Evolutionary conservation across 2,888 invertebrate species (phyloP).

Genomic region (Gasteruption jaculator): DNA sequence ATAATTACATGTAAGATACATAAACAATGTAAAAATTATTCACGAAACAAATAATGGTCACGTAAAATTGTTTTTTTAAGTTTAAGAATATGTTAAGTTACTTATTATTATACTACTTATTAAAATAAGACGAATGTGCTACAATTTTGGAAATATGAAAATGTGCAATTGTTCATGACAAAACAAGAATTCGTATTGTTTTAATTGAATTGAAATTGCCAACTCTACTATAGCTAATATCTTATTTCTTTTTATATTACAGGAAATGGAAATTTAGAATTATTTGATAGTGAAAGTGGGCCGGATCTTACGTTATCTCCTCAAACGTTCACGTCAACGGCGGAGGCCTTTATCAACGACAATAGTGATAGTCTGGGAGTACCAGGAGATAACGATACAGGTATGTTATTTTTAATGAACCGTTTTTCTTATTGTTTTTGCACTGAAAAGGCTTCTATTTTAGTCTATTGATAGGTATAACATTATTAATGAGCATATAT

Average conservation of each 20-base stretch:
- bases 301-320: conserved; percentile 62
- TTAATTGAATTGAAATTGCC: conserved; percentile 2
- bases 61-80: too few species aligned
- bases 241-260: conserved; percentile 23
- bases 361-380: conserved; percentile 62
- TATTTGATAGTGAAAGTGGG: conserved; percentile 60
- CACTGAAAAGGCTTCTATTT: too few species aligned
- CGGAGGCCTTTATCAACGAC: conserved; percentile 63
- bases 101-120: conserved; percentile 2
- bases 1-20: too few species aligned
- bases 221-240: conserved; percentile 3
- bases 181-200: conserved; percentile 4
- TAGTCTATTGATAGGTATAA: too few species aligned
- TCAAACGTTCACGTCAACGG: conserved; percentile 61
- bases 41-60: too few species aligned
- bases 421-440: not conserved
- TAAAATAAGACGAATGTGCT: conserved; percentile 3
- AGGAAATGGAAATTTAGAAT: conserved; percentile 54
- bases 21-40: too few species aligned
- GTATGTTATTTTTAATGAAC: conserved; percentile 45
- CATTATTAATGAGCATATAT: too few species aligned
- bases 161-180: conserved; percentile 8
- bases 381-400: conserved; percentile 59
- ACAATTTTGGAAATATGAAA: conserved; percentile 13
- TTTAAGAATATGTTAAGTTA: too few species aligned